A percentile compares a stretch with the other conserved stretches of the same genome.
These are phyloP conservation scores for Danio jaintianensis DNA, from an alignment of 2,797 vertebrate genomes.

Conservation along the genomic window DNA sequence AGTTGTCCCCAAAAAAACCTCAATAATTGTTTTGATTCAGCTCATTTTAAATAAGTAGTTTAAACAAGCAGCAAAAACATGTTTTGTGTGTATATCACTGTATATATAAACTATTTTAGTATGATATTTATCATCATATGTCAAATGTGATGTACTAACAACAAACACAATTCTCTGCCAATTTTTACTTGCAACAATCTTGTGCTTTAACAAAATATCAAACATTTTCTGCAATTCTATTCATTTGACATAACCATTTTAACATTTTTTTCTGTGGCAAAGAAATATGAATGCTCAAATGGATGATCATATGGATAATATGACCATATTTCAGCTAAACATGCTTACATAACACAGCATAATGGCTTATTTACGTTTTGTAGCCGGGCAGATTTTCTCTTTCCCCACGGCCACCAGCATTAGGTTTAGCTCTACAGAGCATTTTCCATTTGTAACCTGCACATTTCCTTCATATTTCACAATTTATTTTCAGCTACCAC, in stretches of 20 bases:
- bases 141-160: no score
- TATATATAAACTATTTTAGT: no score
- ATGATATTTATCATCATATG: no score
- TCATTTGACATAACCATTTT: neutral
- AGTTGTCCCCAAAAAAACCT: no score
- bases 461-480: conserved; percentile 1
- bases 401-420: neutral
- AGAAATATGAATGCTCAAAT: neutral
- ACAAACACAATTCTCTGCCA: neutral
- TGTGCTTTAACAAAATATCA: neutral
- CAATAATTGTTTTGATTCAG: no score
- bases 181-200: neutral
- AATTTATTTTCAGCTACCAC: neutral
- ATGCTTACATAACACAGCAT: conserved; percentile 1
- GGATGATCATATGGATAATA: neutral
- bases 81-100: no score
- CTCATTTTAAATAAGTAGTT: no score
- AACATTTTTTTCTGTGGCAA: neutral
- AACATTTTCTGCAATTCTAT: neutral
- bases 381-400: neutral
- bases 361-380: conserved; percentile 5
- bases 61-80: no score
- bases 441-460: neutral
- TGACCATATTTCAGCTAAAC: neutral
- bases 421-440: neutral